phyloP scores from a whole-genome alignment of 37 sponge, comb jelly and placozoan genomes.

The Aplysina aerophoba region DNA sequence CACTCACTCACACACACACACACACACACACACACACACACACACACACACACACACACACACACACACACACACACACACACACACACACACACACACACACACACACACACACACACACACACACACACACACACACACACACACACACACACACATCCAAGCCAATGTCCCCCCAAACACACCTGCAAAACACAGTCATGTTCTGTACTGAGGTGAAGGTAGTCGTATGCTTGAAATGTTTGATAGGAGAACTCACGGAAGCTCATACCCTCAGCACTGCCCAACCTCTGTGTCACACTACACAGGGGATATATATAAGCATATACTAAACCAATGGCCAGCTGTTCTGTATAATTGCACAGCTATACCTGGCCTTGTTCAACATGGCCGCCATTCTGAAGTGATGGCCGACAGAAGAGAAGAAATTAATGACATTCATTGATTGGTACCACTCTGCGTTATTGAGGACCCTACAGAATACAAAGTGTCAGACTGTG shows the following conservation, averaged over 20 bases:
- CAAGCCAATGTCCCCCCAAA: neutral
- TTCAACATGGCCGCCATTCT: constrained; percentile 62
- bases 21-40: neutral
- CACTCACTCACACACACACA: neutral
- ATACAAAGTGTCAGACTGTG: neutral
- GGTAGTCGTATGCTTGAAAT: constrained; percentile 86
- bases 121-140: neutral
- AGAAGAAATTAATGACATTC: constrained; percentile 66
- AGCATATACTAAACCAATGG: neutral
- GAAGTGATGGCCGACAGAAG: constrained; percentile 61
- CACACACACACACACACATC: neutral
- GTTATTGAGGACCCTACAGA: constrained; percentile 70
- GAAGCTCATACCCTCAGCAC: constrained; percentile 72
- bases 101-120: constrained; percentile 1
- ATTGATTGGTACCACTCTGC: constrained; percentile 73
- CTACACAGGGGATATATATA: constrained; percentile 17
- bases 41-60: neutral
- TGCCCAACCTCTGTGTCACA: constrained; percentile 54
- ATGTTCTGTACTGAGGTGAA: constrained; percentile 57
- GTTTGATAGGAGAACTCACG: constrained; percentile 80
- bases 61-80: neutral
- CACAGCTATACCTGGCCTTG: constrained; percentile 57
- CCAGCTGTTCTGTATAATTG: neutral
- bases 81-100: neutral
- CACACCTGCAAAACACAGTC: constrained; percentile 73